phyloP scores from a whole-genome alignment of 2,797 vertebrate genomes.

The Heliangelus exortis region DNA sequence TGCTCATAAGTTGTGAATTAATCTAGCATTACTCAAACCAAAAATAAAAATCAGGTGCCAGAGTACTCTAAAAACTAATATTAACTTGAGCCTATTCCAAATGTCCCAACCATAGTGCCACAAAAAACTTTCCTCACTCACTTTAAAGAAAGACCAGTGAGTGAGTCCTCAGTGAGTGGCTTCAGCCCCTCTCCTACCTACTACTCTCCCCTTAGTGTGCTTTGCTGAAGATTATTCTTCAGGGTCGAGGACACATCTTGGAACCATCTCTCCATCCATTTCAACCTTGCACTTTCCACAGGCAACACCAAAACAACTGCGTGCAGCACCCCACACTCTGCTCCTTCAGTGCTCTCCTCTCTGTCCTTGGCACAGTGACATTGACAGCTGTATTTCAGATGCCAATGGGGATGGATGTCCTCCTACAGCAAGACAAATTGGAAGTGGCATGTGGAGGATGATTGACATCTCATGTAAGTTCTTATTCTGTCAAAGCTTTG shows the following conservation, averaged over 20 bases:
- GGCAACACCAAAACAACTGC: not conserved
- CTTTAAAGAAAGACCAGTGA: not conserved
- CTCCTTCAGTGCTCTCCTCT: not conserved
- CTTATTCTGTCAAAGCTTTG: constrained; percentile 71
- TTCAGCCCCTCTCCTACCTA: not conserved
- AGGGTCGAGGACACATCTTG: not conserved
- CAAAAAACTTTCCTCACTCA: not conserved
- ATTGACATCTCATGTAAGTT: constrained; percentile 74
- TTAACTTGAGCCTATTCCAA: not conserved
- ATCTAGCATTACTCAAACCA: not conserved
- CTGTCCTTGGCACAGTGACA: constrained; percentile 55
- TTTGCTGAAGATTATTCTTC: not conserved
- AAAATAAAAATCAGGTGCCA: too few species aligned
- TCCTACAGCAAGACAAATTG: constrained; percentile 43
- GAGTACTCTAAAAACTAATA: not conserved
- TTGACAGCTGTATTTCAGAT: constrained; percentile 54
- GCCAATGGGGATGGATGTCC: constrained; percentile 59
- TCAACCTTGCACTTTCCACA: not conserved
- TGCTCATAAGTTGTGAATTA: not conserved
- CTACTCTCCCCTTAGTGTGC: not conserved
- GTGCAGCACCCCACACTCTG: not conserved
- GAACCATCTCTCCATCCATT: not conserved
- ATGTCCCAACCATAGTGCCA: not conserved
- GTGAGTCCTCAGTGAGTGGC: rapidly evolving
- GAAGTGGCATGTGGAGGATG: constrained; percentile 62